Base-by-base conservation (phyloP, 2,888 invertebrate species). In the Scrobipalpa atriplicella region DNA sequence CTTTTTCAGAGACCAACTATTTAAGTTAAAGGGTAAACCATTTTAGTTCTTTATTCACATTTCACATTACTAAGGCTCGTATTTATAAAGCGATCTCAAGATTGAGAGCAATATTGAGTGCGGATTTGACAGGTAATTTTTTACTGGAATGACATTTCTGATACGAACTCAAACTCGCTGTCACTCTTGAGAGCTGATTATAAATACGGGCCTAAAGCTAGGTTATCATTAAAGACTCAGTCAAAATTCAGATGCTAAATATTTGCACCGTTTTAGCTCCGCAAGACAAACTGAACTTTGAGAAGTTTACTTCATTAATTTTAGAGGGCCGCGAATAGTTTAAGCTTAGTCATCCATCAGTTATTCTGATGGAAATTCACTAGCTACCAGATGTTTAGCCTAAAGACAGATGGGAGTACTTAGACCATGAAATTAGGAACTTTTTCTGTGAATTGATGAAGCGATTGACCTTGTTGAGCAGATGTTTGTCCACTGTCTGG, bases 201-300 rank as follows among this genome's bases (percentile, higher is more conserved):
- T n/a, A n/a, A n/a, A n/a, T n/a, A n/a, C n/a, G 29, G 29, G 2
- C 5, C 29, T 29, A 5, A 51, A 66, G 19, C 13, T 11, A 61
- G 16, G 60, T 67, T 64, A 66, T 64, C 67, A 60, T 9, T 52
- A 61, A 63, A 64, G 63, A 29, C 41, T 69, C 51, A 72, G 72
- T 70, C 75, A 74, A 77, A 76, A 73, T 73, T 69, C 67, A 64
- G 63, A 61, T 63, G 36, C 69, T 71, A 75, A 80, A 80, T 76
- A 76, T 79, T 76, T 75, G 76, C 72, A 56, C 66, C 52, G 66
- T 66, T 61, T 69, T 68, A 63, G 67, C 66, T 73, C 70, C 71
- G 72, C 62, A 62, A 38, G 38, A 64, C 73, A 72, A 77, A 73
- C 73, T 72, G 73, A 64, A 73, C 72, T 71, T 64, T 9, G 61